Percentiles rank a stretch among this genome's conserved stretches.
Evolutionary conservation across 2,888 invertebrate species (phyloP).

Genomic region (Pseudococcus viburni): DNA sequence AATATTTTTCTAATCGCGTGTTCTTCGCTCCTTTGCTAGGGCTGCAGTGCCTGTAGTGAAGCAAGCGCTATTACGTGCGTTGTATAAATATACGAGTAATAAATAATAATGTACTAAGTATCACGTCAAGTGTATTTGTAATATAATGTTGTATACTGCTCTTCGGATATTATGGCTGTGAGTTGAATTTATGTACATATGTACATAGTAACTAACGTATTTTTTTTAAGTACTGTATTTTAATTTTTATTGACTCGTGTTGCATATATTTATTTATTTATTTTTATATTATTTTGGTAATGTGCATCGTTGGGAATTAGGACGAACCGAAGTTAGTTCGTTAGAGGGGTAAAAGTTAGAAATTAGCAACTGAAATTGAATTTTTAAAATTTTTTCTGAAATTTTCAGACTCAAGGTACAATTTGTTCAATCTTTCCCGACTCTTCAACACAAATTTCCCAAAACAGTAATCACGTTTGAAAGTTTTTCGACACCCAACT

Average conservation of each 20-base stretch:
- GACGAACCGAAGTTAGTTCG: too few relatives aligned
- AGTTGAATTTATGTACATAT: not conserved
- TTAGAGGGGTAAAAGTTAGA: too few relatives aligned
- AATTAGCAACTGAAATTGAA: too few relatives aligned
- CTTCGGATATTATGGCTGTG: conserved; percentile 18
- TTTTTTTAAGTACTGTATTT: not conserved
- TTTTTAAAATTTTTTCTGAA: too few relatives aligned
- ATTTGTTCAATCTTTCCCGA: too few relatives aligned
- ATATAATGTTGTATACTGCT: not conserved
- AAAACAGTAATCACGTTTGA: too few relatives aligned
- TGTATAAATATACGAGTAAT: not conserved
- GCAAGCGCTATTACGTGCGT: not conserved
- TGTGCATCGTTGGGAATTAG: too few relatives aligned
- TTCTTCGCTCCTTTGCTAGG: too few relatives aligned
- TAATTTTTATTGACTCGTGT: not conserved
- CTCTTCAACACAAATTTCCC: too few relatives aligned
- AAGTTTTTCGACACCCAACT: too few relatives aligned
- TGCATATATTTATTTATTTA: not conserved
- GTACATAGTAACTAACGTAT: not conserved
- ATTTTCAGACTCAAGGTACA: too few relatives aligned
- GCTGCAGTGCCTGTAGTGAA: not conserved
- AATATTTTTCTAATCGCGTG: not conserved
- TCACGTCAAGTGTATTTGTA: too few relatives aligned
- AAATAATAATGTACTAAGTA: not conserved
- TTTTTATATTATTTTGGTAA: not conserved